Percentiles rank a stretch among this genome's conserved stretches.
These are phyloP conservation scores for Meandrusa payeni DNA, from an alignment of 2,888 invertebrate genomes.

Conservation along the genomic window DNA sequence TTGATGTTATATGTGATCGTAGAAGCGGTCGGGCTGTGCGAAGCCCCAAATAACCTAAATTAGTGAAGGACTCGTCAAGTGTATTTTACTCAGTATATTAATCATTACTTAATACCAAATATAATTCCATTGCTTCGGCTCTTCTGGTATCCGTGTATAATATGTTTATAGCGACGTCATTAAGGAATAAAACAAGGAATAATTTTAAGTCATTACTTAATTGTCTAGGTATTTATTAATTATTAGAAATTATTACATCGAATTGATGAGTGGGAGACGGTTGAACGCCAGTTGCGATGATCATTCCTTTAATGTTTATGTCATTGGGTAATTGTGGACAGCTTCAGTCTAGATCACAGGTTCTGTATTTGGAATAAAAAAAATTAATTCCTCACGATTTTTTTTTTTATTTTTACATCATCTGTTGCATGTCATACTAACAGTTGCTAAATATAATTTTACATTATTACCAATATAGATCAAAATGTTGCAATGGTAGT, in stretches of 20 bases:
- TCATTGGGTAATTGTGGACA: conserved; percentile 6
- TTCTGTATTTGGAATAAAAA: too few relatives aligned
- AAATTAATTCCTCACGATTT: too few relatives aligned
- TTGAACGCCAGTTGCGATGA: conserved; percentile 7
- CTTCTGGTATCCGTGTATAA: conserved; percentile 21
- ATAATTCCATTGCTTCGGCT: conserved; percentile 23
- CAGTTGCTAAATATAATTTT: too few relatives aligned
- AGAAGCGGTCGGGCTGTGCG: neutral
- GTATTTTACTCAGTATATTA: conserved; percentile 13
- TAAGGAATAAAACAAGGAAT: conserved; percentile 40
- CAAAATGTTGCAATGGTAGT: too few relatives aligned
- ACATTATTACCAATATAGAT: too few relatives aligned
- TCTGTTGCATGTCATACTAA: too few relatives aligned
- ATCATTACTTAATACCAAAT: conserved; percentile 23
- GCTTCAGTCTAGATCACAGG: too few relatives aligned
- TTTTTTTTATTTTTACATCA: too few relatives aligned
- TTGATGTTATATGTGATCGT: neutral
- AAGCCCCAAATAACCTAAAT: neutral
- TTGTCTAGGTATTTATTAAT: conserved; percentile 27
- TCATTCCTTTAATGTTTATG: conserved; percentile 25
- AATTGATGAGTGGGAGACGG: conserved; percentile 6
- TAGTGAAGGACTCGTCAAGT: conserved; percentile 3
- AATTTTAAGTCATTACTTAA: conserved; percentile 36
- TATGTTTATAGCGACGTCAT: conserved; percentile 19
- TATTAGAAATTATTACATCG: conserved; percentile 22